phyloP scores from a whole-genome alignment of 2,113 vertebrate genomes.

The Elanoides forficatus region DNA sequence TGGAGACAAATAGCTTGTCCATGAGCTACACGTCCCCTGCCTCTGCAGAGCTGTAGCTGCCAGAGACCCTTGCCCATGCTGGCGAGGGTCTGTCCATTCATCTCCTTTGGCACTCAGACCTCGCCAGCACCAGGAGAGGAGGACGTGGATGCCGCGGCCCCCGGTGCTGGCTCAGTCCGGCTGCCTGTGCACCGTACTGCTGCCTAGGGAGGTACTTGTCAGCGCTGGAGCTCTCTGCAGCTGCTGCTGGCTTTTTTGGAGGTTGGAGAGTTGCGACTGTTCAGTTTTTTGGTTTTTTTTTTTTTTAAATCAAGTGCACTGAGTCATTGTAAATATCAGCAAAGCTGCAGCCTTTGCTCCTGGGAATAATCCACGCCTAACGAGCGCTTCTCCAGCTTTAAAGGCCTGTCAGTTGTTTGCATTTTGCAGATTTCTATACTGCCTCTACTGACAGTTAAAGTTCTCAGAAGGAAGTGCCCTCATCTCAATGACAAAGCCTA shows the following conservation, averaged over 20 bases:
- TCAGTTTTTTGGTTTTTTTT: neutral
- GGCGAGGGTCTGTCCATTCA: neutral
- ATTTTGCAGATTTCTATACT: neutral
- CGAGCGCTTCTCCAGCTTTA: neutral
- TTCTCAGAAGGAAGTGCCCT: neutral
- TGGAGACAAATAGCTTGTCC: neutral
- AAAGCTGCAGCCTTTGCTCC: conserved; percentile 27
- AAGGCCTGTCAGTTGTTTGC: neutral
- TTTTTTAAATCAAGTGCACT: neutral
- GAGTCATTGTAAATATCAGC: conserved; percentile 47
- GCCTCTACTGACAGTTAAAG: neutral
- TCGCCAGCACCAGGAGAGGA: rapidly evolving
- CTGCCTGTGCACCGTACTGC: neutral
- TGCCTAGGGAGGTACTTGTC: neutral
- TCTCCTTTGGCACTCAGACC: neutral
- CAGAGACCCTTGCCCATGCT: neutral
- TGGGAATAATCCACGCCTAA: conserved; percentile 13
- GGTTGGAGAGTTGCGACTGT: neutral
- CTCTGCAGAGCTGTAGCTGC: neutral
- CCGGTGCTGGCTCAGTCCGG: rapidly evolving
- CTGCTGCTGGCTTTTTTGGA: conserved; percentile 29
- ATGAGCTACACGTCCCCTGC: neutral
- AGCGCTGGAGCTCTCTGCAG: neutral
- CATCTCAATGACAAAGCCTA: neutral
- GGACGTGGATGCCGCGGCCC: neutral